Evolutionary conservation across 2,113 vertebrate species (phyloP).

Genomic region (Tautogolabrus adspersus): DNA sequence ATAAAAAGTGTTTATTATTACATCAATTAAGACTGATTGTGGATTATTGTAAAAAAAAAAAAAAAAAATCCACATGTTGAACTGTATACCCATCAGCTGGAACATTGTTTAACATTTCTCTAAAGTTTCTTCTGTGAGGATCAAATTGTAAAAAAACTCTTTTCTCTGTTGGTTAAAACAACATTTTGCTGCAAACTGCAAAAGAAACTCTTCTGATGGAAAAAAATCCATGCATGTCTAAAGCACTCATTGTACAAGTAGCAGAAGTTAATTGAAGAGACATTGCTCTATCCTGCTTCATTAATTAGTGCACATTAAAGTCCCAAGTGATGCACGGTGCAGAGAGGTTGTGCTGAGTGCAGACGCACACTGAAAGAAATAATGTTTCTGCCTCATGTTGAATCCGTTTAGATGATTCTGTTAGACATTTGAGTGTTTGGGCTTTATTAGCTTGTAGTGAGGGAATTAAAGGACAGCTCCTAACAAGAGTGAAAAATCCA

Average conservation of each 20-base stretch:
- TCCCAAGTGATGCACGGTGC: constrained; percentile 29
- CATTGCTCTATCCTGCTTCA: constrained; percentile 27
- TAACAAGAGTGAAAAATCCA: not conserved
- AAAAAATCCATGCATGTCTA: constrained; percentile 20
- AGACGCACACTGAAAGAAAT: constrained; percentile 22
- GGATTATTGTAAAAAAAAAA: no score
- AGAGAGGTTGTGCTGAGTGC: constrained; percentile 18
- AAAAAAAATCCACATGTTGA: no score
- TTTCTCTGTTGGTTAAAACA: no score
- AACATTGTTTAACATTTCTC: no score
- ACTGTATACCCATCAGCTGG: no score
- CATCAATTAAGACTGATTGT: no score
- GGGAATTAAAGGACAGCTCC: not conserved
- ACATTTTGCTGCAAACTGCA: not conserved
- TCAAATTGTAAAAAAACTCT: no score
- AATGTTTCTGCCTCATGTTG: not conserved
- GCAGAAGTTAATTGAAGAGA: constrained; percentile 29
- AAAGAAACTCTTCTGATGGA: not conserved
- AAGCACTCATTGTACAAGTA: constrained; percentile 5
- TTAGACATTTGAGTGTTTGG: constrained; percentile 10
- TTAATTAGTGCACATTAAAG: constrained; percentile 55
- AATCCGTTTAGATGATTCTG: constrained; percentile 20
- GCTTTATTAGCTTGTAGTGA: not conserved
- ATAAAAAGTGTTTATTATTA: no score
- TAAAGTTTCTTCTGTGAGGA: no score